Evolutionary conservation across 2,888 invertebrate genomes (phyloP).

Genomic region (Hipparchia sbordonii): DNA sequence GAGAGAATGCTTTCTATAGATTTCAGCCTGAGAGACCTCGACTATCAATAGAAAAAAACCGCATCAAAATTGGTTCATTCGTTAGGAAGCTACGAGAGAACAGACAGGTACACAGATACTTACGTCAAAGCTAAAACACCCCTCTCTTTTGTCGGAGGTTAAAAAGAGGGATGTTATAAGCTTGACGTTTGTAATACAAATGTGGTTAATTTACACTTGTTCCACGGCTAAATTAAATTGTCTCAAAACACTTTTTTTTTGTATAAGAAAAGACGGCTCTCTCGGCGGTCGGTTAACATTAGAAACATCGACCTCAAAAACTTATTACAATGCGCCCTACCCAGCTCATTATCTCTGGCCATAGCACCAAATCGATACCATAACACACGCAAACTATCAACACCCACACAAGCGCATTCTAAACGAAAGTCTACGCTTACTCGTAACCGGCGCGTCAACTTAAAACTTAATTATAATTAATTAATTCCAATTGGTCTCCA

Average conservation of each 20-base stretch:
- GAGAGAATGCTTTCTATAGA: too few relatives aligned
- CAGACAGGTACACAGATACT: too few relatives aligned
- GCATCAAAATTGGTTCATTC: too few relatives aligned
- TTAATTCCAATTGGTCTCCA: conserved; percentile 86
- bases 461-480: conserved; percentile 93
- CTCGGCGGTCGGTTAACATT: conserved; percentile 44
- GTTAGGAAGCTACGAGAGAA: too few relatives aligned
- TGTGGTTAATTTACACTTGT: too few relatives aligned
- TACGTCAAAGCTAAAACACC: too few relatives aligned
- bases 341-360: conserved; percentile 79
- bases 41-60: too few relatives aligned
- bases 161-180: too few relatives aligned
- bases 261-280: conserved; percentile 31
- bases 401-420: conserved; percentile 63
- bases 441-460: conserved; percentile 86
- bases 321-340: conserved; percentile 75
- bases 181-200: too few relatives aligned
- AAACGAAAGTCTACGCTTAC: conserved; percentile 75
- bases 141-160: too few relatives aligned
- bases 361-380: conserved; percentile 79
- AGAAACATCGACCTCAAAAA: conserved; percentile 68
- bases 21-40: too few relatives aligned
- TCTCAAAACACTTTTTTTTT: conserved; percentile 19
- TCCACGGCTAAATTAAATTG: conserved; percentile 29
- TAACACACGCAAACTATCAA: conserved; percentile 58